Evolutionary conservation across 2,797 vertebrate species (phyloP).

Genomic region (Tadarida brasiliensis): DNA sequence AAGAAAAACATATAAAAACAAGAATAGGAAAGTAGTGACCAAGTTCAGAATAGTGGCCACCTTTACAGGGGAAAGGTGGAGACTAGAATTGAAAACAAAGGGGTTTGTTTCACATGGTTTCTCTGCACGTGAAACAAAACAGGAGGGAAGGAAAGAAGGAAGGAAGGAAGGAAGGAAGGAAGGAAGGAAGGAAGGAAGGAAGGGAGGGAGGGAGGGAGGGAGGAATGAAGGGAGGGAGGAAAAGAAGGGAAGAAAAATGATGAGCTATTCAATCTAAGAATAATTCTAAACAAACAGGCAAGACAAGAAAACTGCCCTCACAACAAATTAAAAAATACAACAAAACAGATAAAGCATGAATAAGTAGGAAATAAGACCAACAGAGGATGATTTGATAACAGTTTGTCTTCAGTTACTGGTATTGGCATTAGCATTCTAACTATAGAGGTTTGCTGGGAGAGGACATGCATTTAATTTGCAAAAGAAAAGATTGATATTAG

Average conservation of each 20-base stretch:
- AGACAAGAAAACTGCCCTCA: background rate
- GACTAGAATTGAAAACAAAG: background rate
- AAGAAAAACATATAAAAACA: constrained; percentile 9
- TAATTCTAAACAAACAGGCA: background rate
- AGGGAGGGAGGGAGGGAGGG: too few species aligned
- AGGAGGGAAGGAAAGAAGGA: too few species aligned
- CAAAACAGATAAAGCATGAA: background rate
- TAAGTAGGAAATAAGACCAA: background rate
- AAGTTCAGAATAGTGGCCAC: background rate
- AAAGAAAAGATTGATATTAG: constrained; percentile 26
- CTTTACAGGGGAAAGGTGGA: background rate
- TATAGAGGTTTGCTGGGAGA: background rate
- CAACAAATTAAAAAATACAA: background rate
- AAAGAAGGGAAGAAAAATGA: background rate
- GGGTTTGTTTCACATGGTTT: background rate
- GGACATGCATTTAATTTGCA: constrained; percentile 53
- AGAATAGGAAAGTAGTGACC: background rate
- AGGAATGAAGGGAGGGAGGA: too few species aligned
- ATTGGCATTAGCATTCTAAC: background rate
- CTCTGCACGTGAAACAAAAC: background rate
- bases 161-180: too few species aligned
- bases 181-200: too few species aligned
- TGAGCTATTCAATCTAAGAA: background rate
- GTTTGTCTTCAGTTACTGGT: background rate
- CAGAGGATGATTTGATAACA: background rate